Evolutionary conservation across 30 jellyfish, hydroid and myxozoan genomes (phyloP).

Genomic region (Pseudorhiza aurosa): DNA sequence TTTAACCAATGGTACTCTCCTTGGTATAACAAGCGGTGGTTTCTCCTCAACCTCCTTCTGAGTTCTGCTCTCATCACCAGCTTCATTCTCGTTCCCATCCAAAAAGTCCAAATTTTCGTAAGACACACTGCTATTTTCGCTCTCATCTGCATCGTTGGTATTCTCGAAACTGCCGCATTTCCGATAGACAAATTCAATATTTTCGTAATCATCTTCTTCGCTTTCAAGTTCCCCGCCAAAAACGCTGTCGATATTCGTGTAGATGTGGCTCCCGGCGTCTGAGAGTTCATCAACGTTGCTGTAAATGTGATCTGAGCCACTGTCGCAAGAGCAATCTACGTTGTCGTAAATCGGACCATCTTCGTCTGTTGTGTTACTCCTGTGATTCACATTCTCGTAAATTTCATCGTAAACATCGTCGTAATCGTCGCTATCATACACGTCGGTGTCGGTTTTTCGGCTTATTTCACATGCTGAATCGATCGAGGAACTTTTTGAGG

Average conservation of each 20-base stretch:
- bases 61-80: not conserved
- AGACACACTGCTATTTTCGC: conserved; percentile 46
- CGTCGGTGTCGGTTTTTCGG: not conserved
- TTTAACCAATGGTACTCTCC: not conserved
- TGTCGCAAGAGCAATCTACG: conserved; percentile 1
- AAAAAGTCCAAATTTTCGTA: conserved; percentile 42
- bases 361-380: not conserved
- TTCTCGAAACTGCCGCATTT: not conserved
- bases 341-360: conserved; percentile 36
- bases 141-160: conserved; percentile 27
- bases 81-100: not conserved
- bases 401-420: conserved; percentile 37
- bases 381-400: conserved; percentile 14
- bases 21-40: not conserved
- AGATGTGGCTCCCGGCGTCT: conserved; percentile 35
- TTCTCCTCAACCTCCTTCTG: not conserved
- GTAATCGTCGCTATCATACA: conserved; percentile 7
- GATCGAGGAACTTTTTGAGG: not conserved
- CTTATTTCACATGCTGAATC: not conserved
- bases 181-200: conserved; percentile 21
- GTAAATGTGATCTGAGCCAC: conserved; percentile 18
- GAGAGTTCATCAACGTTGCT: conserved; percentile 38
- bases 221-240: not conserved
- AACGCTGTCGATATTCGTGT: conserved; percentile 32
- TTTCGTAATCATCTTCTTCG: conserved; percentile 47